These are phyloP conservation scores for Cathartes aura DNA, from an alignment of 2,113 vertebrate species.

Conservation along the genomic window DNA sequence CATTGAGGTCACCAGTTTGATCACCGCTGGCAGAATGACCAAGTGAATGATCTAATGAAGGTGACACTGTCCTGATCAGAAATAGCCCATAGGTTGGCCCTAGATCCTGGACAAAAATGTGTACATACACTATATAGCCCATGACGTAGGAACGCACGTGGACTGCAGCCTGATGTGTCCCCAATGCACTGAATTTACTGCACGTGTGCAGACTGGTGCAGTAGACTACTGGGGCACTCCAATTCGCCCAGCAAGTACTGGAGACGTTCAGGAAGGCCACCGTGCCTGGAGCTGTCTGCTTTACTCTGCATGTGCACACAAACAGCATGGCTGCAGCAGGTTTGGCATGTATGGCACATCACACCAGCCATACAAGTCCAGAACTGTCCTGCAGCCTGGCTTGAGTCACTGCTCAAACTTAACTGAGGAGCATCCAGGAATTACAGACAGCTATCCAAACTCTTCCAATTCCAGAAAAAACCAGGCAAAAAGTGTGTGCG, in stretches of 20 bases:
- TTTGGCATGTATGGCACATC: neutral
- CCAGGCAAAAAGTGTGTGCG: neutral
- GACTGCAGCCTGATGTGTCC: neutral
- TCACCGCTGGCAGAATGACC: neutral
- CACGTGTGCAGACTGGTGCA: accelerated
- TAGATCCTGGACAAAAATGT: neutral
- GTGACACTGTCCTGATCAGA: neutral
- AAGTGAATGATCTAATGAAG: neutral
- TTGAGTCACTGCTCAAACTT: neutral
- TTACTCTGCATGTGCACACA: neutral
- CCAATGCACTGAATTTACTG: accelerated
- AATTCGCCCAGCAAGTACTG: neutral
- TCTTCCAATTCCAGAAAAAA: neutral
- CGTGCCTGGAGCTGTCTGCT: neutral
- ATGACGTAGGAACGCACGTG: accelerated
- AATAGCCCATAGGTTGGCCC: neutral
- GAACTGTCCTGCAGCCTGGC: neutral
- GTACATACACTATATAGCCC: accelerated
- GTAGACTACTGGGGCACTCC: neutral
- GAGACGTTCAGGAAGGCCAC: neutral
- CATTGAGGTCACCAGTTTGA: neutral
- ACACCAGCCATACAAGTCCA: neutral
- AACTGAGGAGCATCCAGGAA: neutral
- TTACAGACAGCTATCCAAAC: neutral
- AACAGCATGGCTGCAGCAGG: neutral